Evolutionary conservation across 2,797 vertebrate species (phyloP), one percentile per base, ranked within the genome.

Genomic region (Aphelocoma californica): DNA sequence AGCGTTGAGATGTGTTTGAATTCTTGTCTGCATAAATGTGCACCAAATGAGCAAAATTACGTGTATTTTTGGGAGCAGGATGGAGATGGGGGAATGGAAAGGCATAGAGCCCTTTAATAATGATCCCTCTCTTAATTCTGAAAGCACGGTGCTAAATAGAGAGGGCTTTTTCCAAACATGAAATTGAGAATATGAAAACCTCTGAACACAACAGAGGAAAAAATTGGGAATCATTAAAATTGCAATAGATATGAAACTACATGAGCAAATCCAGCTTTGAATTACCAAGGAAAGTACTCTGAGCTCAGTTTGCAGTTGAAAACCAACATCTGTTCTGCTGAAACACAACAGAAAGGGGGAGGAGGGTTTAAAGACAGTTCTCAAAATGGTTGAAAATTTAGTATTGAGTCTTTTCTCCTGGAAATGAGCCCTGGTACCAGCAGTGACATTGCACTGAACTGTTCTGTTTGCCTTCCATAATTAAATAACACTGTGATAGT

Each of bases 321-420:
- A 96, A 91, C 48, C 90, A 62, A 29, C 72, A 91, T 81, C 86
- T 93, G 78, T 45, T 93, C 51, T 40, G 48, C 67, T 69, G 70
- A 69, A 71, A 84, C 50, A 64, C 73, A 90, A 45, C 70, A 47
- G 47, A 56, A 65, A 45, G 26, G 29, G 34, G 19, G 19, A 50
- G 44, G 1, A 38, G 23, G 42, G 38, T 32, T 67, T 26, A 23
- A 51, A 73, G 32, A 19, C 87, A 54, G 7, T 32, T 38, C 74
- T 74, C 45, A 45, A 48, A 90, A 70, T 26, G 53, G 61, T 32
- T 67, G 28, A 23, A 66, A 44, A 48, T 50, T 51, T 23, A 62
- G 50, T 44, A 45, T 6, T 53, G 79, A 70, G 53, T 32, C 61
- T 48, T 69, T 61, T 20, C 60, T 83, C 17, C 56, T 60, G 69